Evolutionary conservation across 1,140 invertebrate species (phyloP).

Genomic region (Metaphire vulgaris): DNA sequence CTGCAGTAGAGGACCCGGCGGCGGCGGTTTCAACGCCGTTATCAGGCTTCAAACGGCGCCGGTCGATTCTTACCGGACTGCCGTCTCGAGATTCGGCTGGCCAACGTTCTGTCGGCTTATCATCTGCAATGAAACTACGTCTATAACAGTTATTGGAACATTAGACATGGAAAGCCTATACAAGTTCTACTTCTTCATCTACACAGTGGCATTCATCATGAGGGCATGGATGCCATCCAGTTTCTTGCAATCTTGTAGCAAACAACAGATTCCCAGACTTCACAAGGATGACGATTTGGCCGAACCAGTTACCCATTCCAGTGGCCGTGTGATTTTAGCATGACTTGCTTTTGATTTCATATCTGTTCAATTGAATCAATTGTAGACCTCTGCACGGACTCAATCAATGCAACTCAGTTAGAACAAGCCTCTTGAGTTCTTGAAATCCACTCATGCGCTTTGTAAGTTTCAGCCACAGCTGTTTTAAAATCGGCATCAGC

Average conservation of each 20-base stretch:
- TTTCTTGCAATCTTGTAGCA: neutral
- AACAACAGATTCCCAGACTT: neutral
- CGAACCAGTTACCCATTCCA: neutral
- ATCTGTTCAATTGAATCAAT: no score
- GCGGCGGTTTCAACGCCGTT: no score
- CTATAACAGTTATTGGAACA: no score
- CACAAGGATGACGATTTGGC: neutral
- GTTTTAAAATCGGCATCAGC: neutral
- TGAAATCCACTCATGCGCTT: neutral
- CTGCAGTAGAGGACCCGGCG: no score
- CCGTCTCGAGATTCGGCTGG: no score
- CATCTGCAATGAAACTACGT: no score
- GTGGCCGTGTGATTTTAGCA: neutral
- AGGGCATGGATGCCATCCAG: neutral
- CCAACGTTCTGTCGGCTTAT: no score
- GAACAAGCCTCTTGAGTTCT: neutral
- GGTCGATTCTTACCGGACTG: no score
- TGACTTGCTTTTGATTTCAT: neutral
- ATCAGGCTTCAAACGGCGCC: no score
- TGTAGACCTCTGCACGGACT: neutral
- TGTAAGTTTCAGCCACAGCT: slow-evolving; percentile 2
- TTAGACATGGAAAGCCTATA: neutral
- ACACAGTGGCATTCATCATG: neutral
- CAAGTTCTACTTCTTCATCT: neutral
- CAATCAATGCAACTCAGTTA: neutral